A percentile compares a stretch with the other conserved stretches of the same genome.
phyloP scores from a whole-genome alignment of 2,888 invertebrate genomes.

The Drosophila heteroneura region DNA sequence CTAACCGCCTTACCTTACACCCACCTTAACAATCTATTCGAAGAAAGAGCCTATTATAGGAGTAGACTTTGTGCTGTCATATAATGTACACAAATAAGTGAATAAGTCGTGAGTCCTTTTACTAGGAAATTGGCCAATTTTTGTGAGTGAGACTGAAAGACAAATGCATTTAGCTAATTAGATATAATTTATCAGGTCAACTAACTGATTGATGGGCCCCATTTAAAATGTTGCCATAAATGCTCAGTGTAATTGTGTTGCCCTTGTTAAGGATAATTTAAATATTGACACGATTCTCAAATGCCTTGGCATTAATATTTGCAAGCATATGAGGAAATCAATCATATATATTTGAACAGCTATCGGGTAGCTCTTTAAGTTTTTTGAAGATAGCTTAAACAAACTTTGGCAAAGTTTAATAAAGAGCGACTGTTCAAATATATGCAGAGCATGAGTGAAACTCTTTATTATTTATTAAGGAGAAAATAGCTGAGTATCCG shows the following conservation, averaged over 20 bases:
- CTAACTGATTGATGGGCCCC: constrained; percentile 34
- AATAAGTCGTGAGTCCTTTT: constrained; percentile 42
- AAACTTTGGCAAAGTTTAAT: neutral
- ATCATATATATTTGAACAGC: neutral
- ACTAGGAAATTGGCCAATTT: constrained; percentile 22
- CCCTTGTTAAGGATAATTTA: neutral
- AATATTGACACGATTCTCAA: neutral
- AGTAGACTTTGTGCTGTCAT: constrained; percentile 28
- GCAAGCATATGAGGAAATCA: neutral
- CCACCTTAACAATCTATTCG: neutral
- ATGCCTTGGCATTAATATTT: neutral
- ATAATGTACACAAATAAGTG: constrained; percentile 50
- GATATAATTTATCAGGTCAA: constrained; percentile 25
- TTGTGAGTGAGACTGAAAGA: constrained; percentile 6
- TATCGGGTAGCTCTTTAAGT: neutral
- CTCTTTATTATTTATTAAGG: neutral
- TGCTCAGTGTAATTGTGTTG: neutral
- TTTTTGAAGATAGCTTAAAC: neutral
- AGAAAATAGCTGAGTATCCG: too few relatives aligned
- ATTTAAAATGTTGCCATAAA: constrained; percentile 13
- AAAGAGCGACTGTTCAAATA: neutral
- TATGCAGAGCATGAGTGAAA: neutral
- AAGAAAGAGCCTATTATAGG: constrained; percentile 12
- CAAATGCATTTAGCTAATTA: constrained; percentile 57
- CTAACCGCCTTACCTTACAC: neutral